Conservation (phyloP, 2,797 vertebrate species). For the Acanthurus tractus region DNA sequence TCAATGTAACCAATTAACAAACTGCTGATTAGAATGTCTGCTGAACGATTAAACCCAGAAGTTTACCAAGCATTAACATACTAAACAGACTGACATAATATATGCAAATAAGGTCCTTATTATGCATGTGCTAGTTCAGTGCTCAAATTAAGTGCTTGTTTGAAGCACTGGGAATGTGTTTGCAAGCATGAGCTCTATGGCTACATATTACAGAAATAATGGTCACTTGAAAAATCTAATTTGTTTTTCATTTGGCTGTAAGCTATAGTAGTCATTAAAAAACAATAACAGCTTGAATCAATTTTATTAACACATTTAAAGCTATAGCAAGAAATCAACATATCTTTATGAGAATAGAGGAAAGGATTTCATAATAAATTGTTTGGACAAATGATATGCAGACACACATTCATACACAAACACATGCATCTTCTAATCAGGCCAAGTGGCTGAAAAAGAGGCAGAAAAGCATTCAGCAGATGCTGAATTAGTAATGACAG, state of each 20-base stretch:
- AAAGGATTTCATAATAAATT: conserved; percentile 32
- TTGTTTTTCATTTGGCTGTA: conserved; percentile 73
- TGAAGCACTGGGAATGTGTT: conserved; percentile 76
- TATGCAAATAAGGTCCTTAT: conserved; percentile 86
- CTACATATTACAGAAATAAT: conserved; percentile 87
- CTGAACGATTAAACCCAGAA: conserved; percentile 72
- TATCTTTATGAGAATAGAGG: conserved; percentile 8
- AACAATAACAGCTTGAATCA: conserved; percentile 36
- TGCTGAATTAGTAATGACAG: conserved; percentile 75
- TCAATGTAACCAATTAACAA: conserved; percentile 74
- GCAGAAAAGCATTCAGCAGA: conserved; percentile 57
- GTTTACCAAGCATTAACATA: conserved; percentile 77
- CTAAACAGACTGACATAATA: conserved; percentile 83
- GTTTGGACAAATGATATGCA: conserved; percentile 31
- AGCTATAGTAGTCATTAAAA: conserved; percentile 48
- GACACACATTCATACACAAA: conserved; percentile 32
- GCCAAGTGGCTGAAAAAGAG: conserved; percentile 42
- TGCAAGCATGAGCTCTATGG: conserved; percentile 81
- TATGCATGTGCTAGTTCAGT: conserved; percentile 86
- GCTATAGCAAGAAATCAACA: conserved; percentile 28
- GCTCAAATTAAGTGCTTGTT: conserved; percentile 86
- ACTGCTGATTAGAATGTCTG: conserved; percentile 72
- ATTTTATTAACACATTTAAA: conserved; percentile 51
- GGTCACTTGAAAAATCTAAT: conserved; percentile 84
- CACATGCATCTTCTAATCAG: conserved; percentile 53